These are phyloP conservation scores for Sisyra terminalis DNA, from an alignment of 2,888 invertebrate genomes.

Conservation along the genomic window DNA sequence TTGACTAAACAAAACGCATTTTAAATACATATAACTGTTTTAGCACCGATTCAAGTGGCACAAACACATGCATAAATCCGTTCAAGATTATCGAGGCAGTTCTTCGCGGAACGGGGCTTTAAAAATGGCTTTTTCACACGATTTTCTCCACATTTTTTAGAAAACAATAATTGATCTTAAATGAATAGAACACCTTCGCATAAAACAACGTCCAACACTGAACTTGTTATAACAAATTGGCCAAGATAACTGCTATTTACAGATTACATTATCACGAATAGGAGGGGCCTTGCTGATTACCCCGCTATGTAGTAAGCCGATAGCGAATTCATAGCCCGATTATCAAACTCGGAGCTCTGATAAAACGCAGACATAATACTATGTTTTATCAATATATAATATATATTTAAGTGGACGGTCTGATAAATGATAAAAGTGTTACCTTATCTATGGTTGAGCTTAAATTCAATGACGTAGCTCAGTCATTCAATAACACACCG, in stretches of 20 bases:
- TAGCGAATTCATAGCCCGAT: slow-evolving; percentile 8
- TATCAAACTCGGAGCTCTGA: slow-evolving; percentile 7
- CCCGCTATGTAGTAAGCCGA: neutral
- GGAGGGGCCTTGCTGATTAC: slow-evolving; percentile 5
- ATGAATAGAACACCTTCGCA: slow-evolving; percentile 1
- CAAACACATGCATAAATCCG: too few species aligned
- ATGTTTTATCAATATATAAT: slow-evolving; percentile 4
- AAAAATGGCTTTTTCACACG: neutral
- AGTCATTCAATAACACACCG: neutral
- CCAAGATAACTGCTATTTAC: slow-evolving; percentile 4
- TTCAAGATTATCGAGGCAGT: too few species aligned
- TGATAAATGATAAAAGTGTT: slow-evolving; percentile 4
- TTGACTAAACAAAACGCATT: too few species aligned
- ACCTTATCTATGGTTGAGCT: neutral
- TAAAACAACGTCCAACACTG: slow-evolving; percentile 4
- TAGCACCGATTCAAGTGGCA: too few species aligned
- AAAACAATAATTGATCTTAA: too few species aligned
- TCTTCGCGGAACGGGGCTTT: too few species aligned
- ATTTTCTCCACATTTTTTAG: too few species aligned
- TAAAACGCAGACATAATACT: slow-evolving; percentile 7
- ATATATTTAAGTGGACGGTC: too few species aligned
- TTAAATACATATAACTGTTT: too few species aligned
- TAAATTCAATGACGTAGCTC: neutral
- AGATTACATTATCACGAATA: slow-evolving; percentile 9
- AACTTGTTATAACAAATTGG: slow-evolving; percentile 3